Conservation (phyloP, 2,113 vertebrate genomes). For the Pleuronectes platessa region DNA sequence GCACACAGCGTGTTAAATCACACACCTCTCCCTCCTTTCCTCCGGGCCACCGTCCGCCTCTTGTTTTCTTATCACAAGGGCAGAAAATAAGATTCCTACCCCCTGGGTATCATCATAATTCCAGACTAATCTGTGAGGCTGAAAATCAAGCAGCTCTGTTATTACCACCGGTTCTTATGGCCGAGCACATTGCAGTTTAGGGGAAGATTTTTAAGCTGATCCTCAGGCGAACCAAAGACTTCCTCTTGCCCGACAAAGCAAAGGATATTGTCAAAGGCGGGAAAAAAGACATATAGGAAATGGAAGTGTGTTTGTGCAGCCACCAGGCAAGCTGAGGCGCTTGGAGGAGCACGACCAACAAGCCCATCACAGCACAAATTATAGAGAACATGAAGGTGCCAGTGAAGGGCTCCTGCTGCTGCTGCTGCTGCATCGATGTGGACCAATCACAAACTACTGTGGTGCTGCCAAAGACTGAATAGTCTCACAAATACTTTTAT, state of each 20-base stretch:
- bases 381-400: slow-evolving; percentile 46
- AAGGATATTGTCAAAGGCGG: slow-evolving; percentile 17
- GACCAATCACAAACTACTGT: slow-evolving; percentile 50
- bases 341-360: slow-evolving; percentile 42
- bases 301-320: slow-evolving; percentile 40
- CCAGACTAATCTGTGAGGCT: slow-evolving; percentile 72
- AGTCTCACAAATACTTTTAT: slow-evolving; percentile 16
- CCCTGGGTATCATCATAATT: slow-evolving; percentile 76
- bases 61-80: slow-evolving; percentile 77
- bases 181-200: slow-evolving; percentile 48
- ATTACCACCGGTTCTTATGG: slow-evolving; percentile 59
- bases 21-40: slow-evolving; percentile 45
- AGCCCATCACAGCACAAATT: slow-evolving; percentile 55
- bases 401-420: slow-evolving; percentile 27
- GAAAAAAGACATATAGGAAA: slow-evolving; percentile 27
- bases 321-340: slow-evolving; percentile 13
- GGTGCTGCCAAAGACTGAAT: slow-evolving; percentile 21
- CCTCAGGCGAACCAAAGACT: slow-evolving; percentile 57
- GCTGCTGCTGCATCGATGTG: slow-evolving; percentile 35
- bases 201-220: slow-evolving; percentile 68
- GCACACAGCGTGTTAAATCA: slow-evolving; percentile 69
- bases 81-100: slow-evolving; percentile 79
- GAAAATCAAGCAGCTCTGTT: slow-evolving; percentile 65
- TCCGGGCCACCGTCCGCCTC: slow-evolving; percentile 62
- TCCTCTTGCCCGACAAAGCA: slow-evolving; percentile 16